phyloP scores from a whole-genome alignment of 1,140 invertebrate genomes.

The Calephelis nemesis region DNA sequence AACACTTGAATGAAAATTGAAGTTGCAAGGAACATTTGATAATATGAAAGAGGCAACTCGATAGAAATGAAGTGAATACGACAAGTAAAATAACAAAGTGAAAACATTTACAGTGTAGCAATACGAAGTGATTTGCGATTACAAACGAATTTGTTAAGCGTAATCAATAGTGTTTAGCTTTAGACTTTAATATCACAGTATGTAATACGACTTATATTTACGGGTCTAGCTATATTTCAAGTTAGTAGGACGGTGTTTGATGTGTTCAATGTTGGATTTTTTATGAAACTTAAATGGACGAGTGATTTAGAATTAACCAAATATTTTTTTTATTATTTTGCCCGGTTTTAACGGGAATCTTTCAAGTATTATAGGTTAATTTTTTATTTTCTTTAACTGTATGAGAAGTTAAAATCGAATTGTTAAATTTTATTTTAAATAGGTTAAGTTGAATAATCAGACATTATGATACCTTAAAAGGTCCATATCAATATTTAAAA shows the following conservation, averaged over 20 bases:
- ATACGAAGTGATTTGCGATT: conserved; percentile 39
- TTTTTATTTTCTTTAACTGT: conserved; percentile 46
- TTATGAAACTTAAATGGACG: conserved; percentile 43
- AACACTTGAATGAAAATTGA: not conserved
- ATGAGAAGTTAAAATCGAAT: conserved; percentile 57
- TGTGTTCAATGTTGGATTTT: conserved; percentile 69
- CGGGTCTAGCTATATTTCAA: conserved; percentile 72
- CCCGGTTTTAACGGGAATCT: conserved; percentile 69
- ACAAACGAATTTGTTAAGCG: conserved; percentile 40
- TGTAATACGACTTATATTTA: conserved; percentile 69
- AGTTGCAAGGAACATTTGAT: conserved; percentile 9
- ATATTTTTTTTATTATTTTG: conserved; percentile 50
- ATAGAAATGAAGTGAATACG: conserved; percentile 15
- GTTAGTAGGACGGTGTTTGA: conserved; percentile 59
- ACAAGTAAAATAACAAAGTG: not conserved
- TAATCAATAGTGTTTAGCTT: conserved; percentile 39
- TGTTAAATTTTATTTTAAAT: conserved; percentile 53
- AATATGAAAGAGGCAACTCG: not conserved
- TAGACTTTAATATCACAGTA: conserved; percentile 58
- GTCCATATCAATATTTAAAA: conserved; percentile 77
- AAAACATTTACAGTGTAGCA: conserved; percentile 33
- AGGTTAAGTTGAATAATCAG: conserved; percentile 60
- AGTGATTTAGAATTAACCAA: conserved; percentile 56
- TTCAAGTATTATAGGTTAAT: conserved; percentile 73
- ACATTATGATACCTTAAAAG: conserved; percentile 68